Conservation (phyloP, 2,797 vertebrate species). For the Mormyrops boulengeri region DNA sequence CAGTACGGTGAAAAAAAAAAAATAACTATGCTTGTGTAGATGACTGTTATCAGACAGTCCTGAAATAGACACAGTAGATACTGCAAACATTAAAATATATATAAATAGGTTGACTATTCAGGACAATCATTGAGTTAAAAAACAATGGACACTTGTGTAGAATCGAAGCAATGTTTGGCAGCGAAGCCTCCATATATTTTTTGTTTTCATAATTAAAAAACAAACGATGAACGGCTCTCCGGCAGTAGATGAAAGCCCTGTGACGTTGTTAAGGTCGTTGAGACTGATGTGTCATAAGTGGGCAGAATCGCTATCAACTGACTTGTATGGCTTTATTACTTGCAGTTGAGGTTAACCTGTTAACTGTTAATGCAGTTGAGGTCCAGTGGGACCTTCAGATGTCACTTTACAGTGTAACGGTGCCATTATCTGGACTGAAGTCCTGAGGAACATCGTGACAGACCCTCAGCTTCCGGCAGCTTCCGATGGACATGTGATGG, state of each 20-base stretch:
- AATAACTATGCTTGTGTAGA: background rate
- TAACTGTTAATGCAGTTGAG: background rate
- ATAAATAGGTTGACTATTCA: background rate
- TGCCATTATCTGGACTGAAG: background rate
- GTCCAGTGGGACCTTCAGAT: background rate
- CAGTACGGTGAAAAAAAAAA: background rate
- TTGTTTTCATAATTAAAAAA: background rate
- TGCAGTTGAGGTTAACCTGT: background rate
- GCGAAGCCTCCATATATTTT: background rate
- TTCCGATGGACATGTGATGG: background rate
- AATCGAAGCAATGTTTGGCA: background rate
- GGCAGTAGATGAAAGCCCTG: background rate
- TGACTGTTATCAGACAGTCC: background rate
- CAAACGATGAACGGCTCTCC: background rate
- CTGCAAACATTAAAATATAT: background rate
- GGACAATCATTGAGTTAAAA: background rate
- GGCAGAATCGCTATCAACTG: background rate
- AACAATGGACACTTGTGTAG: background rate
- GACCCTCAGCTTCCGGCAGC: background rate
- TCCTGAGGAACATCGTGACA: too few species aligned
- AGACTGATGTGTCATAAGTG: background rate
- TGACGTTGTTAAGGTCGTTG: background rate
- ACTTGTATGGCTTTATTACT: background rate
- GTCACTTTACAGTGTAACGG: background rate
- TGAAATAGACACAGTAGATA: background rate